Conservation (phyloP, 2,888 invertebrate genomes). For the Cyaniris semiargus region DNA sequence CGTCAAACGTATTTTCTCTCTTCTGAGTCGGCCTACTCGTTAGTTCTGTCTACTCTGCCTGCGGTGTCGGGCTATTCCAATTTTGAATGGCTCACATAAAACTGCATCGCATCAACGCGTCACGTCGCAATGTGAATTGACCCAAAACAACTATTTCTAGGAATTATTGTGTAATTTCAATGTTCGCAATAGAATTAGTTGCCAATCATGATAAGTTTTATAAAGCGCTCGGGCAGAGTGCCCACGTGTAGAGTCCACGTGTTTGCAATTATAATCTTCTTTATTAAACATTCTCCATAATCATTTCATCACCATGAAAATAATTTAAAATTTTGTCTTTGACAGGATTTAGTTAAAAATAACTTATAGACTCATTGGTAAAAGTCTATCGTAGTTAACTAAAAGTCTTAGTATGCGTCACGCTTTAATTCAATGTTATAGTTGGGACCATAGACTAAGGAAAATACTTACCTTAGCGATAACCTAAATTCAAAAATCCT, state of each 20-base stretch:
- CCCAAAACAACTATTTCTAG: background rate
- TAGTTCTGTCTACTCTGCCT: no score
- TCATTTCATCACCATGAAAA: background rate
- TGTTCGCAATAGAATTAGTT: slow-evolving; percentile 2
- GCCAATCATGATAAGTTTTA: slow-evolving; percentile 22
- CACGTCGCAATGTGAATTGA: background rate
- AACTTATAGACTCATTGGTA: background rate
- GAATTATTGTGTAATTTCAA: background rate
- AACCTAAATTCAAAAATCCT: background rate
- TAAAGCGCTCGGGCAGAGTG: background rate
- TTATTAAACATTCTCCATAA: background rate
- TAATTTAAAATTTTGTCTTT: background rate
- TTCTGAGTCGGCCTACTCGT: no score
- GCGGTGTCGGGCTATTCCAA: background rate
- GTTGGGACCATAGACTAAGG: background rate
- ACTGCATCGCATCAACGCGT: background rate
- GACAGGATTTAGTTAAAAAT: background rate
- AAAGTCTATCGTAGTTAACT: no score
- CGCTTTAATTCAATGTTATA: background rate
- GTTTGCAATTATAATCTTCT: background rate
- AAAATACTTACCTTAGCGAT: background rate
- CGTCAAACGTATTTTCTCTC: no score
- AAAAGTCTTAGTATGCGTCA: background rate
- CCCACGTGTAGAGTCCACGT: background rate
- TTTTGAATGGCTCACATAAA: background rate